Evolutionary conservation across 1,140 invertebrate species (phyloP).

Genomic region (Lepidurus couesii): DNA sequence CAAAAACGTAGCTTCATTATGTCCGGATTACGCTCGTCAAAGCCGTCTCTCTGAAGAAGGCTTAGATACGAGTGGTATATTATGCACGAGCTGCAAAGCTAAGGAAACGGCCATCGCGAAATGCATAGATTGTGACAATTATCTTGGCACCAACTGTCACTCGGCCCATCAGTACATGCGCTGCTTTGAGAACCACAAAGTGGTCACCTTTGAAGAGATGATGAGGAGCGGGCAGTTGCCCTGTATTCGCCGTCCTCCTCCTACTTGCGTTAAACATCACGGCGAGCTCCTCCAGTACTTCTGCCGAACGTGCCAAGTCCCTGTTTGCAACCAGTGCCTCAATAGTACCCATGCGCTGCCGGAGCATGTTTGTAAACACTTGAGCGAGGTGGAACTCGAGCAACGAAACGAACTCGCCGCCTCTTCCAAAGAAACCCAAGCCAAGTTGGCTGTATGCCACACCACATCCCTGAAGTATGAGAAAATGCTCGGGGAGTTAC

Average conservation of each 20-base stretch:
- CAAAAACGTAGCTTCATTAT: background rate
- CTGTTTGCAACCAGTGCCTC: slow-evolving; percentile 75
- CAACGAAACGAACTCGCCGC: slow-evolving; percentile 67
- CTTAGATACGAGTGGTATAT: slow-evolving; percentile 45
- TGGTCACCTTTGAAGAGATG: slow-evolving; percentile 78
- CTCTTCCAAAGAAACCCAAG: slow-evolving; percentile 63
- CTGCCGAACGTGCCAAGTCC: slow-evolving; percentile 71
- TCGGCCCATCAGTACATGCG: slow-evolving; percentile 81
- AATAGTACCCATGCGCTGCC: slow-evolving; percentile 69
- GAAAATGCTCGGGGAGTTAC: slow-evolving; percentile 72
- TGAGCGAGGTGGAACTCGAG: slow-evolving; percentile 64
- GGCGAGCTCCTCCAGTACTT: slow-evolving; percentile 74
- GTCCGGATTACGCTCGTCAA: background rate
- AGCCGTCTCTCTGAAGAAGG: background rate
- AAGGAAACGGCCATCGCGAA: slow-evolving; percentile 84
- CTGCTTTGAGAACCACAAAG: slow-evolving; percentile 86
- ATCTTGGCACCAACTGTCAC: slow-evolving; percentile 86
- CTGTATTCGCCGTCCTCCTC: slow-evolving; percentile 44
- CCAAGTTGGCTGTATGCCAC: slow-evolving; percentile 66
- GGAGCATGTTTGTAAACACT: slow-evolving; percentile 69
- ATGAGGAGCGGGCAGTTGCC: slow-evolving; percentile 64
- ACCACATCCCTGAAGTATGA: slow-evolving; percentile 64
- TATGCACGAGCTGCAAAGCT: slow-evolving; percentile 81
- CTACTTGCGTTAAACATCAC: slow-evolving; percentile 68
- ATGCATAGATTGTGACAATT: slow-evolving; percentile 88